phyloP scores from a whole-genome alignment of 2,797 vertebrate genomes.

The Gallinago stenura region DNA sequence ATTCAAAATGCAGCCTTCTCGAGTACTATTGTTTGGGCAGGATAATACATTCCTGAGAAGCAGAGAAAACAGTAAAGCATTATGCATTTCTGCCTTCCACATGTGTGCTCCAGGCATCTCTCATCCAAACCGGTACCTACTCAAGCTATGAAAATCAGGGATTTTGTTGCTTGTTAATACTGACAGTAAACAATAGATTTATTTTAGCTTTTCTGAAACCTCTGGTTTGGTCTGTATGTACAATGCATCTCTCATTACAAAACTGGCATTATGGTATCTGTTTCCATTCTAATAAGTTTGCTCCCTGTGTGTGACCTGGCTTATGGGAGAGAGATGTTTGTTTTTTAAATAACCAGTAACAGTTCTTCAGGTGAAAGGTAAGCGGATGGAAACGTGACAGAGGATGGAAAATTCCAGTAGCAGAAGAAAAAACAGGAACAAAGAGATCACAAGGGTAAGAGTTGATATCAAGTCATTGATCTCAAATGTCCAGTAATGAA shows the following conservation, averaged over 20 bases:
- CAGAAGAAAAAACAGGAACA: neutral
- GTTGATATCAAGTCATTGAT: neutral
- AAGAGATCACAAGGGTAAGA: neutral
- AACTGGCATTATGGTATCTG: neutral
- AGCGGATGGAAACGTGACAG: neutral
- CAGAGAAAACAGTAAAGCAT: constrained; percentile 4
- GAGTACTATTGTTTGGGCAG: constrained; percentile 6
- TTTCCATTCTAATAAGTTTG: neutral
- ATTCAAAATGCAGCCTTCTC: constrained; percentile 1
- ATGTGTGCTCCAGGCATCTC: neutral
- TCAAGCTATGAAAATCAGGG: neutral
- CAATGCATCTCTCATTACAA: neutral
- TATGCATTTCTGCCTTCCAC: constrained; percentile 4
- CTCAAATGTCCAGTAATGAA: neutral
- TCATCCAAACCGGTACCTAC: neutral
- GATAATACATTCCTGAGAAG: neutral
- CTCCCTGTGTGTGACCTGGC: neutral
- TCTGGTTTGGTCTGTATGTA: neutral
- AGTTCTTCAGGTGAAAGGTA: neutral
- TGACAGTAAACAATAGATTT: neutral
- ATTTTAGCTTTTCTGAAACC: neutral
- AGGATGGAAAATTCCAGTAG: neutral
- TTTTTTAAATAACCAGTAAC: neutral
- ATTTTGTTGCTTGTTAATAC: neutral
- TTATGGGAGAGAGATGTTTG: neutral